Conservation (phyloP, 2,888 invertebrate genomes). For the Tetheella fluctuosa region DNA sequence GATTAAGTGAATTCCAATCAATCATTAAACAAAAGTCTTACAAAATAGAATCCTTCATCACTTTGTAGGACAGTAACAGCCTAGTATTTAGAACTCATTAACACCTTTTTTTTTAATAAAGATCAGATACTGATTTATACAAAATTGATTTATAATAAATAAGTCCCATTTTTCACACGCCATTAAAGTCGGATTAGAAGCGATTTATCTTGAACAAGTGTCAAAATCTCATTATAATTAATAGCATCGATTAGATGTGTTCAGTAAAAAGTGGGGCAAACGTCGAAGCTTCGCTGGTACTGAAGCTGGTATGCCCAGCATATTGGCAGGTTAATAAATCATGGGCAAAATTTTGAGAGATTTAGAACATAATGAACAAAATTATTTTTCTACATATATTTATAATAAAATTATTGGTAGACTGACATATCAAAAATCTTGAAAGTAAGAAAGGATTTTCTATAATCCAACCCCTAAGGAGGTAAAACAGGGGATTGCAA, state of each 20-base stretch:
- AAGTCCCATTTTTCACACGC: neutral
- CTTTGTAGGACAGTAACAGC: neutral
- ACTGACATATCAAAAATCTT: too few species aligned
- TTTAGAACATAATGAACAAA: too few species aligned
- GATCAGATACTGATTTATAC: neutral
- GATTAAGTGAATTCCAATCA: neutral
- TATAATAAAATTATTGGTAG: too few species aligned
- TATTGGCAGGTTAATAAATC: neutral
- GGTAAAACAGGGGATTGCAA: too few species aligned
- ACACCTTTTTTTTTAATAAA: neutral
- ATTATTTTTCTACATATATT: too few species aligned
- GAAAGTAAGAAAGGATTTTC: too few species aligned
- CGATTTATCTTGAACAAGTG: conserved; percentile 13
- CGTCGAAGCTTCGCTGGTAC: neutral
- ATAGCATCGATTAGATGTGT: conserved; percentile 3
- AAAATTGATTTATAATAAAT: neutral
- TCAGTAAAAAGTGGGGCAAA: neutral
- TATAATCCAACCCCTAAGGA: too few species aligned
- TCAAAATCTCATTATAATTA: conserved; percentile 11
- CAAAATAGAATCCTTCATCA: neutral
- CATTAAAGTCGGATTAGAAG: conserved; percentile 9
- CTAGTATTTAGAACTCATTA: neutral
- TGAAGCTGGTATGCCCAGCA: neutral
- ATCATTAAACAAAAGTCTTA: neutral
- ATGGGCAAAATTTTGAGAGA: too few species aligned